Evolutionary conservation across 2,797 vertebrate genomes (phyloP), one percentile per base, ranked within the genome.

Genomic region (Amazonetta brasiliensis): DNA sequence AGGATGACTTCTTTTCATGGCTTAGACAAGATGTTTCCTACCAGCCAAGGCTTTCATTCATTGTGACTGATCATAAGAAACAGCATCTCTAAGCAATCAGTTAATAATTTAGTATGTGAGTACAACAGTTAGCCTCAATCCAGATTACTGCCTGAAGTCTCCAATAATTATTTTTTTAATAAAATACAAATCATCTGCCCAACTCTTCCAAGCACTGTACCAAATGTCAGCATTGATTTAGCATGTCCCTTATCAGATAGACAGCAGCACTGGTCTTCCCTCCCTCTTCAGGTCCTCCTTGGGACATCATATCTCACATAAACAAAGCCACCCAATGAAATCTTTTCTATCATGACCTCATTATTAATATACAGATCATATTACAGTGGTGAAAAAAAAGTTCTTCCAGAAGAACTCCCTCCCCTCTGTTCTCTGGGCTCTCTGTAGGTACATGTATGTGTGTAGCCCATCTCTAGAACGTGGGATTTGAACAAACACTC

Each of bases 171-270:
- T 11, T 90, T 90, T 90, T 76, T 84, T 41, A 84, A 68, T 58
- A 72, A 88, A 81, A 78, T 56, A 37, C 10, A 31, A 41, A 56
- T 94, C 2, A 76, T 74, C 54, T 89, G 10, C 63, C 21, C 54
- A 79, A 89, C 35, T 76, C 77, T 95, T 90, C n/a, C 37, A 82
- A 79, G 31, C 59, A 50, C 8, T 77, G 50, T 64, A 84, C 16
- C 26, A 68, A 85, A 68, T 84, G 63, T 62, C 63, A 90, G 12
- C 52, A 76, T 82, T 77, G 59, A 71, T 91, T 90, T 83, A 87
- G 20, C 16, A 52, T 19, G 28, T 85, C n/a, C 52, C 52, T 89
- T 85, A 6, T 43, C 59, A 73, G 44, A 66, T 41, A 52, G 13
- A 30, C 26, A 71, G 39, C 23, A 82, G 46, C 39, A 76, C 28